A percentile compares a stretch with the other conserved stretches of the same genome.
phyloP scores from a whole-genome alignment of 2,113 vertebrate species.

The Gopherus evgoodei region DNA sequence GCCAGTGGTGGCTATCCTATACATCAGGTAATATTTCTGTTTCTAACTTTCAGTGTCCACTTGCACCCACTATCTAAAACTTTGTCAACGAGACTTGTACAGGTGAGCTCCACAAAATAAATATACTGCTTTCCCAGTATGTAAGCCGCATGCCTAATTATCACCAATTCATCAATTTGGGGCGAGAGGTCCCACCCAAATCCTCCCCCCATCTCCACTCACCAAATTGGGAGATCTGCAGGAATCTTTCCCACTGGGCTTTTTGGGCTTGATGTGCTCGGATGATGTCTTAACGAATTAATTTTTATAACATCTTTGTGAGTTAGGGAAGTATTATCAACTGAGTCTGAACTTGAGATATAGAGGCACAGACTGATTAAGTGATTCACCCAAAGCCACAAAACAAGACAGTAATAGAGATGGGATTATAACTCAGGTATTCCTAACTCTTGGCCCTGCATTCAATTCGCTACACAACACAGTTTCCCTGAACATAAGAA shows the following conservation, averaged over 20 bases:
- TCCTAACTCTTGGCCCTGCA: accelerated
- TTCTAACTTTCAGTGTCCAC: not conserved
- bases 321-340: not conserved
- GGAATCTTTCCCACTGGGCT: not conserved
- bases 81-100: not conserved
- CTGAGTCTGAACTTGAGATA: not conserved
- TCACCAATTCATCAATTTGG: not conserved
- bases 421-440: accelerated
- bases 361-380: not conserved
- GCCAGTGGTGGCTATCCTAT: not conserved
- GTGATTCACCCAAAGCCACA: not conserved
- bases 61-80: accelerated
- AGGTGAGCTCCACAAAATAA: not conserved
- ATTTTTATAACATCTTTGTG: not conserved
- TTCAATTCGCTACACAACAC: not conserved
- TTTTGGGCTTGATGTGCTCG: not conserved
- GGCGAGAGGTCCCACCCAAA: not conserved
- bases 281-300: not conserved
- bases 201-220: not conserved
- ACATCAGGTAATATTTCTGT: not conserved
- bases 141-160: not conserved
- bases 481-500: no score
- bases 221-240: not conserved
- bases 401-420: accelerated
- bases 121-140: not conserved